A percentile compares a stretch with the other conserved stretches of the same genome.
Evolutionary conservation across 2,797 vertebrate species (phyloP).

Genomic region (Falco peregrinus): DNA sequence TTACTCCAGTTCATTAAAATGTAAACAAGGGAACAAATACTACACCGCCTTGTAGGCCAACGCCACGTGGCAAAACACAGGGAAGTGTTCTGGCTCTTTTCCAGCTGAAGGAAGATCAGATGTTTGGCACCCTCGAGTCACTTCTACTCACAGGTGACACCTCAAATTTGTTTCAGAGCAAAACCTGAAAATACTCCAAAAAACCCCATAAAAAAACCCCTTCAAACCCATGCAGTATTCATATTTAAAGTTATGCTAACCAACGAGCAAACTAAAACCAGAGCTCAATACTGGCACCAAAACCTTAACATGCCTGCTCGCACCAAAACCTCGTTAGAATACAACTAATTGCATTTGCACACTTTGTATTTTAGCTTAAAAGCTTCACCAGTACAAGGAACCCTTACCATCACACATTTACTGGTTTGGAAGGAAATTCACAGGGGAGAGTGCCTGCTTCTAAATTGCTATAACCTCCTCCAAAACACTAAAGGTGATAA

Average conservation of each 20-base stretch:
- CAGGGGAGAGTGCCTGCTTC: not conserved
- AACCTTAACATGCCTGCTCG: not conserved
- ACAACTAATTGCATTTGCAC: not conserved
- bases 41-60: no score
- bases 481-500: not conserved
- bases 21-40: not conserved
- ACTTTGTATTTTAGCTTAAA: not conserved
- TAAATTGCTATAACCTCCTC: not conserved
- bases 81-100: not conserved
- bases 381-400: not conserved
- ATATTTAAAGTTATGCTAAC: not conserved
- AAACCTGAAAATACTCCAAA: not conserved
- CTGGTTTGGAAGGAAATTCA: not conserved
- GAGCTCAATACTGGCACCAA: not conserved
- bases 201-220: not conserved
- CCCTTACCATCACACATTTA: fast-evolving
- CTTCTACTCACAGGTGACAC: not conserved
- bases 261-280: not conserved
- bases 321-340: not conserved
- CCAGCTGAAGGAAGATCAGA: not conserved
- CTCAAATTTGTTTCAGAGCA: not conserved
- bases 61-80: fast-evolving
- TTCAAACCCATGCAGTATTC: not conserved
- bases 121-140: not conserved
- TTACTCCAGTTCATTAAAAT: not conserved